These are phyloP conservation scores for Palythoa heliodiscus DNA, from an alignment of 92 coral and sea anemone genomes.

Conservation along the genomic window DNA sequence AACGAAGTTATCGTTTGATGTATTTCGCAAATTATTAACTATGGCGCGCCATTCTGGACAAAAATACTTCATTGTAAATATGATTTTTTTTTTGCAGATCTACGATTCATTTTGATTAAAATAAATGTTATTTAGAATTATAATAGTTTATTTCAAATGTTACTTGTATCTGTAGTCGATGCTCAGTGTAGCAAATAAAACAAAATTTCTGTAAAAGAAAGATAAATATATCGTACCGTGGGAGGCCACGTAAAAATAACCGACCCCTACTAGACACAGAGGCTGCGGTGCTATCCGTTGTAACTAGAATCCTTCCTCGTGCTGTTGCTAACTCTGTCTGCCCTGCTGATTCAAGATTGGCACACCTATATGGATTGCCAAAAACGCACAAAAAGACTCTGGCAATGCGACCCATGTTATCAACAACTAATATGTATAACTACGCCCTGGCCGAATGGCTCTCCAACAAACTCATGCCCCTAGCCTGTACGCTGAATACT, in stretches of 20 bases:
- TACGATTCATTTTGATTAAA: no score
- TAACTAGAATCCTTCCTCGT: slow-evolving; percentile 40
- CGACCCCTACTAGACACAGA: slow-evolving; percentile 47
- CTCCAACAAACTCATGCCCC: slow-evolving; percentile 47
- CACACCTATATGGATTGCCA: slow-evolving; percentile 51
- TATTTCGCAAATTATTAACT: no score
- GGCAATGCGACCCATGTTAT: slow-evolving; percentile 54
- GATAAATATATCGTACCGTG: neutral
- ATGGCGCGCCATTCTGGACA: no score
- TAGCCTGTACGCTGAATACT: slow-evolving; percentile 46
- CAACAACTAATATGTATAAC: slow-evolving; percentile 32
- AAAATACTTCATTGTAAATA: no score
- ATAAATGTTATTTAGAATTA: no score
- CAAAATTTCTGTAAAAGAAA: no score
- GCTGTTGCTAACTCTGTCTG: slow-evolving; percentile 27
- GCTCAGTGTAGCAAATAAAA: no score
- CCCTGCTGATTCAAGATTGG: slow-evolving; percentile 38
- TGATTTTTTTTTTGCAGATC: no score
- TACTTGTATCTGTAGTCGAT: no score
- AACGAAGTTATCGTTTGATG: no score
- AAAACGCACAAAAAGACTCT: slow-evolving; percentile 53
- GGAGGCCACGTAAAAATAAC: slow-evolving; percentile 46
- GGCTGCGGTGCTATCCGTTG: neutral
- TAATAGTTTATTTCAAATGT: no score
- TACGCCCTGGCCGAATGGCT: slow-evolving; percentile 53